Evolutionary conservation across 2,888 invertebrate genomes (phyloP).

Genomic region (Sepioteuthis lessoniana): DNA sequence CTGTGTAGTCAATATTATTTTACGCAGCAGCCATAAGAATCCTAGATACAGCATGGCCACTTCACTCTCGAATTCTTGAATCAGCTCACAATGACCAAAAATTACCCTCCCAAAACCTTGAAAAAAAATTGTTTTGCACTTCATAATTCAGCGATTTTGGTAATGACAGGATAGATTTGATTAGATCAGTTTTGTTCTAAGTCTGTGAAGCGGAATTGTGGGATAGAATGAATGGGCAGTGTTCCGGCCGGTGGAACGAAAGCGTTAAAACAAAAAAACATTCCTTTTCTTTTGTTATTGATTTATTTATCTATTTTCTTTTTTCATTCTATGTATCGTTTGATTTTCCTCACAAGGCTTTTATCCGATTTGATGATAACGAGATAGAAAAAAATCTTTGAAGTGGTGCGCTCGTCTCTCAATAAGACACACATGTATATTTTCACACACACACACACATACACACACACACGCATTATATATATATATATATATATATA

Average conservation of each 20-base stretch:
- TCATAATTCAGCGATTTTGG: not conserved
- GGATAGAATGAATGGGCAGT: not conserved
- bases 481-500: not conserved
- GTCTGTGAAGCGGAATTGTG: not conserved
- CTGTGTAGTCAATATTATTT: too few species aligned
- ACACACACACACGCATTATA: not conserved
- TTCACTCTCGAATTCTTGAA: too few species aligned
- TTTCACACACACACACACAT: not conserved
- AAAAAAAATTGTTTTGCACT: not conserved
- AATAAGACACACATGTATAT: not conserved
- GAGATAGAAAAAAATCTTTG: conserved; percentile 16
- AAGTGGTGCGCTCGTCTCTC: not conserved
- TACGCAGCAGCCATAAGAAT: too few species aligned
- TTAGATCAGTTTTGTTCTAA: not conserved
- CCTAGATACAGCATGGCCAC: too few species aligned
- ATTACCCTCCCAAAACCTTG: not conserved
- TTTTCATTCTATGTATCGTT: not conserved
- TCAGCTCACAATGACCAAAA: too few species aligned
- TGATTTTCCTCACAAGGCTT: not conserved
- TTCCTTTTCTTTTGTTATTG: not conserved
- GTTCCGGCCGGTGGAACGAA: not conserved
- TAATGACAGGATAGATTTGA: not conserved
- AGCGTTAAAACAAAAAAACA: not conserved
- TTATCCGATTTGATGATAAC: not conserved
- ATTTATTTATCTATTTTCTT: too few species aligned